phyloP scores from a whole-genome alignment of 2,888 invertebrate genomes.

The Cosmorhoe ocellata region DNA sequence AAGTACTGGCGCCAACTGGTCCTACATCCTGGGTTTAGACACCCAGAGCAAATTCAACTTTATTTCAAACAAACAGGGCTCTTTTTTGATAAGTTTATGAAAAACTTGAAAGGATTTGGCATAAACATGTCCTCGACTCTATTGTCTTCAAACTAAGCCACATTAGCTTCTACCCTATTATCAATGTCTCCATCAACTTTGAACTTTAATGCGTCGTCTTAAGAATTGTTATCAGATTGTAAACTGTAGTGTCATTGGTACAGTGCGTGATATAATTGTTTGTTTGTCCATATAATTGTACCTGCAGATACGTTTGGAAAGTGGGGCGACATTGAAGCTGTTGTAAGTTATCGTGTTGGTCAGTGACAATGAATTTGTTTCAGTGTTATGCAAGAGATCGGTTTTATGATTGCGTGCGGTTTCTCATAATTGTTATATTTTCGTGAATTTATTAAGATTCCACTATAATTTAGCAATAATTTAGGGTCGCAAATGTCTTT shows the following conservation, averaged over 20 bases:
- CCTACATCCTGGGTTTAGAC: conserved; percentile 46
- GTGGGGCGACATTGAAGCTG: conserved; percentile 78
- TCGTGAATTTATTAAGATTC: not conserved
- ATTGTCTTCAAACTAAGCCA: conserved; percentile 51
- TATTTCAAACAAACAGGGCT: conserved; percentile 28
- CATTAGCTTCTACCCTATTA: conserved; percentile 30
- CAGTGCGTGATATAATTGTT: conserved; percentile 58
- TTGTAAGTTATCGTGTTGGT: conserved; percentile 71
- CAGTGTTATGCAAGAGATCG: conserved; percentile 57
- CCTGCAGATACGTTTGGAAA: conserved; percentile 66
- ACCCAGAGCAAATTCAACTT: conserved; percentile 32
- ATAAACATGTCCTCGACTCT: conserved; percentile 52
- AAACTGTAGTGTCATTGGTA: conserved; percentile 1
- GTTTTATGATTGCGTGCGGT: conserved; percentile 19
- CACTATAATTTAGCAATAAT: not conserved
- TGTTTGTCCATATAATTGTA: conserved; percentile 71
- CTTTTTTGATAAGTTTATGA: conserved; percentile 25
- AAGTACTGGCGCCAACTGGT: conserved; percentile 49
- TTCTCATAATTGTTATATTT: conserved; percentile 23
- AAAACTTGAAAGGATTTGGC: conserved; percentile 39
- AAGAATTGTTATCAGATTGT: conserved; percentile 21
- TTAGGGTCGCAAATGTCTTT: too few relatives aligned
- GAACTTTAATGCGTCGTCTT: conserved; percentile 41
- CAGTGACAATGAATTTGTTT: conserved; percentile 78
- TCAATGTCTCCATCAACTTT: conserved; percentile 34